phyloP scores from a whole-genome alignment of 2,113 vertebrate species.

The Lepus americanus region DNA sequence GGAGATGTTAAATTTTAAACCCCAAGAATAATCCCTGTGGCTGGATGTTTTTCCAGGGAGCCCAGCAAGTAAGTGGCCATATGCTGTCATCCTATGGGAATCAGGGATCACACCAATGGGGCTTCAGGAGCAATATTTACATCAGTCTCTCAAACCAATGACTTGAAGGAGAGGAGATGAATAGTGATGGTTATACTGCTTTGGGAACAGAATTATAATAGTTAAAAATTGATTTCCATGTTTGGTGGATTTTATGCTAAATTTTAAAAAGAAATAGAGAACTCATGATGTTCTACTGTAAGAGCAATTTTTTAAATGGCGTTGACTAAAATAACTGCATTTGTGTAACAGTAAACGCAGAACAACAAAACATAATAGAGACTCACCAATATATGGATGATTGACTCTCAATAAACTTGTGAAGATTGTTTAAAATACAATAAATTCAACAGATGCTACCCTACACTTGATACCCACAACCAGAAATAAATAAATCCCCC shows the following conservation, averaged over 20 bases:
- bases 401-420: neutral
- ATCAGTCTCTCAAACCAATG: neutral
- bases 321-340: neutral
- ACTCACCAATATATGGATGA: neutral
- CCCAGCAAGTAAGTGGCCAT: neutral
- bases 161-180: neutral
- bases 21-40: neutral
- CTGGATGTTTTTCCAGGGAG: neutral
- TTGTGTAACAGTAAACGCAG: neutral
- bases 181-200: neutral
- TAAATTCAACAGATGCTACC: neutral
- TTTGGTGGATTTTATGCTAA: neutral
- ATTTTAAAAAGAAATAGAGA: neutral
- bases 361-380: neutral
- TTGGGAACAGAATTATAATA: neutral
- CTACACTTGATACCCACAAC: neutral
- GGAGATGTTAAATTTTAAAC: neutral
- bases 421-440: neutral
- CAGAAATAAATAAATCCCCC: neutral
- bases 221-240: neutral
- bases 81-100: neutral
- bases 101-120: neutral
- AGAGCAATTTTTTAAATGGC: neutral
- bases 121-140: no score
- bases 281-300: neutral